Evolutionary conservation across 2,797 vertebrate species (phyloP), one percentile per base, ranked within the genome.

Genomic region (Loris lydekkerianus): DNA sequence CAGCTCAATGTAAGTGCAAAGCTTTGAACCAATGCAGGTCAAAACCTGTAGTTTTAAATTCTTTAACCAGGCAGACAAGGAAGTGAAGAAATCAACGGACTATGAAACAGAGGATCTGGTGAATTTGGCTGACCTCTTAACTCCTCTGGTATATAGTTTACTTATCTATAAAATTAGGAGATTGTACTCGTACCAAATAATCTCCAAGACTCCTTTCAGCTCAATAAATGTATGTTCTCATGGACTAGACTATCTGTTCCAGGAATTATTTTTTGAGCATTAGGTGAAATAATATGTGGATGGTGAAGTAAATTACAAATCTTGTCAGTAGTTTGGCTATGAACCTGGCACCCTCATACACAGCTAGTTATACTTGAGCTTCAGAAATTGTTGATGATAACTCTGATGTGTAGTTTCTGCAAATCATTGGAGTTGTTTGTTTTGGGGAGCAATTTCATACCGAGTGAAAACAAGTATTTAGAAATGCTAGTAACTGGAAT

Each of bases 161-260:
- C 23, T 84, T 10, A 88, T 76, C 40, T 76, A 31, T 88, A 88
- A 96, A 87, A 82, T 75, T 10, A 86, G 63, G 60, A 85, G 67
- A 46, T 58, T 77, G 17, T 58, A 75, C n/a, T 58, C 69, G 9
- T 63, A 70, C n/a, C 80, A 82, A 67, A 95, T 88, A 91, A 83
- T 67, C 49, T 86, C 46, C 53, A 95, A 78, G n/a, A 3, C 2
- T 10, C 6, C n/a, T 37, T 90, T 82, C 9, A 89, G 56, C 4
- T 73, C 61, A 77, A 18, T 58, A 90, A 86, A 78, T 90, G 84
- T 93, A 40, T 77, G 76, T 87, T 87, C 60, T 90, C 78, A 85
- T 8, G 20, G 46, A 83, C 6, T 83, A 67, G 18, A 63, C 56
- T 61, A 53, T 53, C 78, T 53, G 23, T 92, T 72, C 49, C 23